Evolutionary conservation across 2,113 vertebrate species (phyloP).

Genomic region (Ariopsis seemanni): DNA sequence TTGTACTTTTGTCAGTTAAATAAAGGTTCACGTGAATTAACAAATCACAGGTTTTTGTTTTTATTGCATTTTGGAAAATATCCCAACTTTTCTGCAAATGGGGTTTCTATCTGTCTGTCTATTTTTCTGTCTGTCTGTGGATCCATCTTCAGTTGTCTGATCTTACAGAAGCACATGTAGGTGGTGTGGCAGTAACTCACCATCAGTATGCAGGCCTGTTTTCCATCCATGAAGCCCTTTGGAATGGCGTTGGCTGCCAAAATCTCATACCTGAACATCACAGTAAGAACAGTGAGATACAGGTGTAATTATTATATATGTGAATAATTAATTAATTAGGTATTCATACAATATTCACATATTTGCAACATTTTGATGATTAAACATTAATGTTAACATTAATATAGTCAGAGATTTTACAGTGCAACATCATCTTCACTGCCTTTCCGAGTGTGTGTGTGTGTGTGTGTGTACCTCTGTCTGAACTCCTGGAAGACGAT

Average conservation of each 20-base stretch:
- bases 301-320: neutral
- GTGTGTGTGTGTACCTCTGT: conserved; percentile 76
- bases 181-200: conserved; percentile 56
- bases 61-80: too few species aligned
- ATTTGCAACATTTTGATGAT: neutral
- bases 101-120: too few species aligned
- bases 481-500: conserved; percentile 98
- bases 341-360: neutral
- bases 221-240: conserved; percentile 91
- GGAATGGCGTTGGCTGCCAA: conserved; percentile 83
- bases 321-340: neutral
- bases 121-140: too few species aligned
- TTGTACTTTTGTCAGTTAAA: too few species aligned
- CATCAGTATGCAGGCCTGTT: conserved; percentile 86
- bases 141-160: too few species aligned
- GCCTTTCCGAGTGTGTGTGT: conserved; percentile 64
- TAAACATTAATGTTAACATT: conserved; percentile 29
- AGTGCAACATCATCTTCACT: neutral
- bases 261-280: conserved; percentile 79
- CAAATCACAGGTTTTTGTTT: too few species aligned
- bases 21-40: too few species aligned
- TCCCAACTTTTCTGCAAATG: too few species aligned
- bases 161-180: too few species aligned
- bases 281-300: neutral
- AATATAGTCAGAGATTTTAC: neutral